These are phyloP conservation scores for Menidia menidia DNA, from an alignment of 2,797 vertebrate genomes.

Conservation along the genomic window DNA sequence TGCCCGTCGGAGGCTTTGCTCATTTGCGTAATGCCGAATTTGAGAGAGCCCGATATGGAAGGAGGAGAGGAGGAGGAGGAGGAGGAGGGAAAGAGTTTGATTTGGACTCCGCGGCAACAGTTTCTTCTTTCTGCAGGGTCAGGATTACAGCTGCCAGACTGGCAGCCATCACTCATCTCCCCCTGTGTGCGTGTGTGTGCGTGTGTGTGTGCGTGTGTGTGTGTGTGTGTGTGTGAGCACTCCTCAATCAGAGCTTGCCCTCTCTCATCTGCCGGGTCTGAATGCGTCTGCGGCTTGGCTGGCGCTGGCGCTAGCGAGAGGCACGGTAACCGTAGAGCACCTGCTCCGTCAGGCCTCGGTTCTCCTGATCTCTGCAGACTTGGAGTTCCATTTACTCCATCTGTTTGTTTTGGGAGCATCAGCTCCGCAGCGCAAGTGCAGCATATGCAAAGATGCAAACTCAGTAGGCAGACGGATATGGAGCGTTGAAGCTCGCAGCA, in stretches of 20 bases:
- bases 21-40: slow-evolving; percentile 17
- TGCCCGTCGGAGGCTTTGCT: slow-evolving; percentile 16
- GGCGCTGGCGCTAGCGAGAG: slow-evolving; percentile 88
- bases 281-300: slow-evolving; percentile 77
- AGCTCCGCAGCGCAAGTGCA: neutral
- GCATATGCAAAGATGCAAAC: slow-evolving; percentile 11
- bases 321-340: slow-evolving; percentile 88
- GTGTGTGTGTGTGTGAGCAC: slow-evolving; percentile 29
- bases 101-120: slow-evolving; percentile 75
- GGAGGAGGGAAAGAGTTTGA: slow-evolving; percentile 56
- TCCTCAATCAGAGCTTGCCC: slow-evolving; percentile 34
- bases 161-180: slow-evolving; percentile 87
- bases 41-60: slow-evolving; percentile 17
- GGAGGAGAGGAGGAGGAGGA: slow-evolving; percentile 4
- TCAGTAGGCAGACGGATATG: slow-evolving; percentile 1
- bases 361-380: slow-evolving; percentile 87
- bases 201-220: slow-evolving; percentile 17
- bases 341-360: slow-evolving; percentile 79
- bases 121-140: slow-evolving; percentile 83
- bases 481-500: slow-evolving; percentile 14
- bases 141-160: slow-evolving; percentile 84
- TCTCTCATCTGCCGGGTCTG: slow-evolving; percentile 45
- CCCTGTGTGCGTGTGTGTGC: slow-evolving; percentile 25
- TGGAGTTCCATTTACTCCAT: slow-evolving; percentile 74
- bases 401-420: slow-evolving; percentile 20